phyloP scores from a whole-genome alignment of 2,797 vertebrate species.

The Scyliorhinus canicula region DNA sequence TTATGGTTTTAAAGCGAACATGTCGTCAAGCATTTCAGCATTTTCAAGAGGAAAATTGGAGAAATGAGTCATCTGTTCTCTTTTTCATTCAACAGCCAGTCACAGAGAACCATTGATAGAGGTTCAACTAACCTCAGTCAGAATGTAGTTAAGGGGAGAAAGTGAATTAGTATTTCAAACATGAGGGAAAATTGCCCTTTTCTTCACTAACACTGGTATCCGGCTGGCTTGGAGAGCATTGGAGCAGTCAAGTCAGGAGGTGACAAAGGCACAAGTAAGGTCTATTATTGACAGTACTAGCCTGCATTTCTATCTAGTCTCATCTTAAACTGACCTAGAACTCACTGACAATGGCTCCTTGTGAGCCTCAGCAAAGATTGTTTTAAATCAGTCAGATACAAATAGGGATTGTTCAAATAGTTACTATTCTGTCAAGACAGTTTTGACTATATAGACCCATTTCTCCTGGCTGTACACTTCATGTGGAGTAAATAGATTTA shows the following conservation, averaged over 20 bases:
- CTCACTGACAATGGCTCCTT: background rate
- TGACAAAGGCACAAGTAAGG: background rate
- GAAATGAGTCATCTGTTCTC: background rate
- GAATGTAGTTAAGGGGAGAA: background rate
- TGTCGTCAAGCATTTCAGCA: background rate
- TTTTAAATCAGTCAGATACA: background rate
- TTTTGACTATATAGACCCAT: background rate
- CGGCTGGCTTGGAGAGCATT: background rate
- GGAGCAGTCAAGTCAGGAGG: background rate
- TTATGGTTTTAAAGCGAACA: background rate
- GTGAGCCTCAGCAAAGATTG: background rate
- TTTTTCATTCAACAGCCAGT: background rate
- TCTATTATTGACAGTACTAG: background rate
- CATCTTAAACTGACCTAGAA: background rate
- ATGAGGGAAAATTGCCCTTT: background rate
- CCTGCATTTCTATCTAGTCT: background rate
- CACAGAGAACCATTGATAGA: background rate
- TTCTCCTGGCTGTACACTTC: background rate
- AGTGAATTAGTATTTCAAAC: background rate
- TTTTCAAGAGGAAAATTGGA: constrained; percentile 7
- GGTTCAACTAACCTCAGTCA: background rate
- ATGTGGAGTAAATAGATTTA: background rate
- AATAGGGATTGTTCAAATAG: background rate
- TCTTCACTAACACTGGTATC: background rate
- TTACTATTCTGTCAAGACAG: background rate